Evolutionary conservation across 2,888 invertebrate species (phyloP).

Genomic region (Tineola bisselliella): DNA sequence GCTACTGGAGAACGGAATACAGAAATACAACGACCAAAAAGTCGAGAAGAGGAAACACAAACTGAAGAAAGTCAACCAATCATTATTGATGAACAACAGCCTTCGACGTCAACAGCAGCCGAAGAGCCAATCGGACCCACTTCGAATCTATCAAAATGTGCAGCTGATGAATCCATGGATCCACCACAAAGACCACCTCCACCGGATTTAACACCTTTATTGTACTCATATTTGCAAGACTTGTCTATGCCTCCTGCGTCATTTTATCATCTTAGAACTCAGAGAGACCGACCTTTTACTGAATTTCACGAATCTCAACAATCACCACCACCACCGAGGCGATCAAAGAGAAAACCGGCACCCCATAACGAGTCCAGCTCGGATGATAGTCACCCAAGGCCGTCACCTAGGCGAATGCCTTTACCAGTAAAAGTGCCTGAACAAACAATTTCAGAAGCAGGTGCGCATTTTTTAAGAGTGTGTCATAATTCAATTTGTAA

Average conservation of each 20-base stretch:
- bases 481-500: slow-evolving; percentile 73
- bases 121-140: not conserved
- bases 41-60: slow-evolving; percentile 54
- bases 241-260: slow-evolving; percentile 57
- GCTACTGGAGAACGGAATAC: slow-evolving; percentile 19
- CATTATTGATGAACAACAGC: slow-evolving; percentile 19
- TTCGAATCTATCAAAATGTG: slow-evolving; percentile 22
- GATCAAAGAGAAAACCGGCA: slow-evolving; percentile 47
- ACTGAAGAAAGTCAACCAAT: slow-evolving; percentile 29
- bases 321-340: slow-evolving; percentile 53
- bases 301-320: slow-evolving; percentile 45
- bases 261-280: slow-evolving; percentile 50
- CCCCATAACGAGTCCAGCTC: slow-evolving; percentile 61
- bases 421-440: slow-evolving; percentile 53
- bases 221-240: slow-evolving; percentile 65
- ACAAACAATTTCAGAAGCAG: slow-evolving; percentile 74
- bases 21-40: slow-evolving; percentile 32
- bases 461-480: slow-evolving; percentile 75
- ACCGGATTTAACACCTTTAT: slow-evolving; percentile 53
- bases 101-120: slow-evolving; percentile 9
- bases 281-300: slow-evolving; percentile 39
- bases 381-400: slow-evolving; percentile 56
- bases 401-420: slow-evolving; percentile 45
- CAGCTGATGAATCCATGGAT: slow-evolving; percentile 30
- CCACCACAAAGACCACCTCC: slow-evolving; percentile 60